These are phyloP conservation scores for Oceanites oceanicus DNA, from an alignment of 2,113 vertebrate species.

Conservation along the genomic window DNA sequence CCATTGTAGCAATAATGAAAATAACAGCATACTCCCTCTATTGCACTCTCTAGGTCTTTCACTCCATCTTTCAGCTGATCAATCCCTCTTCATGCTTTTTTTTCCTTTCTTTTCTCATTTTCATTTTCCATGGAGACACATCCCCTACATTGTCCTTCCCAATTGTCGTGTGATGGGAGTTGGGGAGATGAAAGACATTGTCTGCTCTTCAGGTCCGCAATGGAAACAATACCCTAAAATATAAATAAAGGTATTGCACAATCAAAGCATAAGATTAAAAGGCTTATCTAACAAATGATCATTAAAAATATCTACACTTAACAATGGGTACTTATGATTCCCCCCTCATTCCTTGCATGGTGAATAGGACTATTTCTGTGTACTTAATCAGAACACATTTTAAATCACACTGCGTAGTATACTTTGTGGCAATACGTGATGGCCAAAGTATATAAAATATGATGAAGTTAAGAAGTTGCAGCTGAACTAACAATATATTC, in stretches of 20 bases:
- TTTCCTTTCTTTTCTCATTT: background rate
- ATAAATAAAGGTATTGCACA: conserved; percentile 25
- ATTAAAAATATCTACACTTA: conserved; percentile 47
- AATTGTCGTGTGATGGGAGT: background rate
- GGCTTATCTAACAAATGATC: conserved; percentile 17
- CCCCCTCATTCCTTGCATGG: conserved; percentile 26
- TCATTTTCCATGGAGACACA: background rate
- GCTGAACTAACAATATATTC: conserved; percentile 80
- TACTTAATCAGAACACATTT: conserved; percentile 73
- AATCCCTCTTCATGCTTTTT: background rate
- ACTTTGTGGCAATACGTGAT: conserved; percentile 66
- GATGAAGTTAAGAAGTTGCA: conserved; percentile 76
- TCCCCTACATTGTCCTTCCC: background rate
- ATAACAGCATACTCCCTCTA: background rate
- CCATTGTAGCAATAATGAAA: background rate
- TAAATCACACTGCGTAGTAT: conserved; percentile 72
- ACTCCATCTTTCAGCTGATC: background rate
- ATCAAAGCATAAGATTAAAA: conserved; percentile 51
- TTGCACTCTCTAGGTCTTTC: background rate
- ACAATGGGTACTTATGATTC: conserved; percentile 54
- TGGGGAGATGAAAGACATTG: background rate
- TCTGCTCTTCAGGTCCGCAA: background rate
- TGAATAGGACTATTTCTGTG: conserved; percentile 57
- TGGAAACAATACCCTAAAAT: background rate
- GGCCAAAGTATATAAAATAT: conserved; percentile 78